A percentile compares a stretch with the other conserved stretches of the same genome.
These are phyloP conservation scores for Neolamprologus modestus DNA, from an alignment of 2,113 vertebrate species.

Conservation along the genomic window DNA sequence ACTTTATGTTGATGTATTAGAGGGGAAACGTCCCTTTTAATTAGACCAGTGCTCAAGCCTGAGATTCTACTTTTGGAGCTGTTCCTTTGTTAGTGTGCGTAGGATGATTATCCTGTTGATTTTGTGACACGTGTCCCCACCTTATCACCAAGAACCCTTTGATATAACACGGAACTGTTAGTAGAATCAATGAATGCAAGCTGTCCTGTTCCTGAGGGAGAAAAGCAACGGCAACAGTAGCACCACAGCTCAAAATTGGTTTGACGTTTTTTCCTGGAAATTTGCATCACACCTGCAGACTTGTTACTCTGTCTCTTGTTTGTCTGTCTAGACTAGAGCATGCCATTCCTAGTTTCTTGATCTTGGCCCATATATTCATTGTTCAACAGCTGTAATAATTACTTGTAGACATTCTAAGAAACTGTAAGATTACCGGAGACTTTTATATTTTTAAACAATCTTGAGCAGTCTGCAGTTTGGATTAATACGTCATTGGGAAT, in stretches of 20 bases:
- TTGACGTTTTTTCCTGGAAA: not conserved
- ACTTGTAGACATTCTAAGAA: not conserved
- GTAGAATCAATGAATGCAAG: not conserved
- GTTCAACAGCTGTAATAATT: not conserved
- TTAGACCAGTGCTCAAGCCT: not conserved
- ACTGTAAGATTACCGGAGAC: accelerated
- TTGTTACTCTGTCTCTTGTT: not conserved
- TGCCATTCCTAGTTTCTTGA: not conserved
- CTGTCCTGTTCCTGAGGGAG: not conserved
- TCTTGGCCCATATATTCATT: not conserved
- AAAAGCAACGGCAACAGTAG: not conserved
- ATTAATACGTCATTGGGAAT: not conserved
- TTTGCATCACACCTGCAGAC: not conserved
- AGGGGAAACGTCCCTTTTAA: not conserved
- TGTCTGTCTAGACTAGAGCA: not conserved
- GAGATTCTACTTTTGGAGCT: not conserved
- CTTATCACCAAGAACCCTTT: not conserved
- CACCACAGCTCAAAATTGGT: not conserved
- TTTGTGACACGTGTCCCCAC: not conserved
- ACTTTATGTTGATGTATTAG: not conserved
- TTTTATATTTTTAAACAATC: not conserved
- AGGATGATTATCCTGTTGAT: not conserved
- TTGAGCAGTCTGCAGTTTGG: not conserved
- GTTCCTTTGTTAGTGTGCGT: not conserved
- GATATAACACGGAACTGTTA: not conserved